A percentile compares a stretch with the other conserved stretches of the same genome.
phyloP scores from a whole-genome alignment of 2,113 vertebrate species.

The Arothron firmamentum region DNA sequence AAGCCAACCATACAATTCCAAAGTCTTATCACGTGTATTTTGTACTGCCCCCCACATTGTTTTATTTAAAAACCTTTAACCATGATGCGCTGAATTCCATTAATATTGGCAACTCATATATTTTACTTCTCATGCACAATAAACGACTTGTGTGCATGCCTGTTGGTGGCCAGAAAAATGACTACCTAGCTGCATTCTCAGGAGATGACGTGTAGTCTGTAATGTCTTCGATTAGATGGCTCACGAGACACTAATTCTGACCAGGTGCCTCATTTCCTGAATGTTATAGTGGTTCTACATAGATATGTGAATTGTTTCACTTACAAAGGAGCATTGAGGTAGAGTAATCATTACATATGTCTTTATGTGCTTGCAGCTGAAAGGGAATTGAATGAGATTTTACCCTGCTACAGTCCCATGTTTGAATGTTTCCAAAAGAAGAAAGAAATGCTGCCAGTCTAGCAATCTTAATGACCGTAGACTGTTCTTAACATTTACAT shows the following conservation, averaged over 20 bases:
- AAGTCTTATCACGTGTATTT: slow-evolving; percentile 14
- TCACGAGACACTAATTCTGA: slow-evolving; percentile 6
- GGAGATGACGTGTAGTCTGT: slow-evolving; percentile 43
- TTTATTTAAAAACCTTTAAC: slow-evolving; percentile 31
- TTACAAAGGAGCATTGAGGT: slow-evolving; percentile 8
- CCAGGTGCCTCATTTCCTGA: slow-evolving; percentile 28
- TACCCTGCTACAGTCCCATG: slow-evolving; percentile 17
- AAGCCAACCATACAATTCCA: slow-evolving; percentile 14
- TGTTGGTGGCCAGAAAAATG: slow-evolving; percentile 24
- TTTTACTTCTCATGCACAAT: slow-evolving; percentile 34
- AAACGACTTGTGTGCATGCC: slow-evolving; percentile 20
- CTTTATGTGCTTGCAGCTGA: slow-evolving; percentile 34
- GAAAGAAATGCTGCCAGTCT: slow-evolving; percentile 57
- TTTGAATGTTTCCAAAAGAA: slow-evolving; percentile 71
- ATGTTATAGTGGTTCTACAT: slow-evolving; percentile 6
- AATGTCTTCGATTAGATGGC: slow-evolving; percentile 18
- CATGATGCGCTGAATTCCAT: slow-evolving; percentile 53
- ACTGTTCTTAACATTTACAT: slow-evolving; percentile 75
- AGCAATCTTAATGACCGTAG: slow-evolving; percentile 72
- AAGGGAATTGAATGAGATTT: slow-evolving; percentile 40
- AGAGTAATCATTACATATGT: slow-evolving; percentile 35
- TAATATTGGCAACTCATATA: slow-evolving; percentile 18
- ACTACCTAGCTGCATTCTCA: slow-evolving; percentile 51
- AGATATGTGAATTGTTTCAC: slow-evolving; percentile 4
- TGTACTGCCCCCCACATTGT: slow-evolving; percentile 20